Evolutionary conservation across 2,797 vertebrate genomes (phyloP).

Genomic region (Hyperoplus immaculatus): DNA sequence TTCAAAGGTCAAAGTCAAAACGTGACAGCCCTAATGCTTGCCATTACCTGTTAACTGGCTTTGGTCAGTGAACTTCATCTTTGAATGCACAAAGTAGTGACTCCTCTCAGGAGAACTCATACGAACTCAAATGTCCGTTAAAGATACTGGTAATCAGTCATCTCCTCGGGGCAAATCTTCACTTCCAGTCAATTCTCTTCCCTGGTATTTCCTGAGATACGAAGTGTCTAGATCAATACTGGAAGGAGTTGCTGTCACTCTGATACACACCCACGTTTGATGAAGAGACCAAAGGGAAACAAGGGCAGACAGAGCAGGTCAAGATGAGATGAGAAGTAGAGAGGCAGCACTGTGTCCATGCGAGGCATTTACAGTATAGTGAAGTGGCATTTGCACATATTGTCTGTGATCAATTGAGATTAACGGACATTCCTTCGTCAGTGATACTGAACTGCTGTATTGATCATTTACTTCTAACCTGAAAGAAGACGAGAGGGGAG

Average conservation of each 20-base stretch:
- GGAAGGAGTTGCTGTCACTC: slow-evolving; percentile 62
- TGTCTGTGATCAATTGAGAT: slow-evolving; percentile 11
- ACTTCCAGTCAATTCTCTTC: slow-evolving; percentile 40
- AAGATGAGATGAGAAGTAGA: slow-evolving; percentile 20
- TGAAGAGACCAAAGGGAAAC: slow-evolving; percentile 43
- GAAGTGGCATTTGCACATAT: slow-evolving; percentile 1
- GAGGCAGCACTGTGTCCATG: not conserved
- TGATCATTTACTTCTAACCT: slow-evolving; percentile 18
- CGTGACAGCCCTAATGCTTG: not conserved
- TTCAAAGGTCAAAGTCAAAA: not conserved
- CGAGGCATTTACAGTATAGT: not conserved
- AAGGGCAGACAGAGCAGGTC: slow-evolving; percentile 30
- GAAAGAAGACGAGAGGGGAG: slow-evolving; percentile 7
- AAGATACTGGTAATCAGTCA: not conserved
- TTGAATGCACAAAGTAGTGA: not conserved
- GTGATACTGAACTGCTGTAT: slow-evolving; percentile 22
- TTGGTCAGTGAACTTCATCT: not conserved
- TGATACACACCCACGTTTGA: slow-evolving; percentile 61
- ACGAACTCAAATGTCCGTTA: slow-evolving; percentile 19
- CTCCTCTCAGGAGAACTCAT: slow-evolving; percentile 1
- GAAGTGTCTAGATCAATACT: slow-evolving; percentile 65
- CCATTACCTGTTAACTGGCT: not conserved
- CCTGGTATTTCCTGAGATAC: slow-evolving; percentile 28
- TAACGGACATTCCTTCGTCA: slow-evolving; percentile 15
- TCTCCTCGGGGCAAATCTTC: not conserved